Base-by-base conservation (phyloP, 2,888 invertebrate genomes). In the Tuta absoluta region DNA sequence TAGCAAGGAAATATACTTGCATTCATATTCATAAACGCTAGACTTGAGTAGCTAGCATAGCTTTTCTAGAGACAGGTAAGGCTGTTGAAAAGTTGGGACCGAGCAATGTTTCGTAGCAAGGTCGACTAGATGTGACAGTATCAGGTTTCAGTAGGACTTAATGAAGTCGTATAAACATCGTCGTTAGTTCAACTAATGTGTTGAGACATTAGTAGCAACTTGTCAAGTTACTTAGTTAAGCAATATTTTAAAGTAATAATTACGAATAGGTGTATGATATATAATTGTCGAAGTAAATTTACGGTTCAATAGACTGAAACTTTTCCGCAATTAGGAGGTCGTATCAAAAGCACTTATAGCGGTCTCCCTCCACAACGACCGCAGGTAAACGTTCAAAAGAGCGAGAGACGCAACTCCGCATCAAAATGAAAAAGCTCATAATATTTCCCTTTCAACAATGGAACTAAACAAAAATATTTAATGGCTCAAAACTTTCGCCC, bases 361-460 rank as follows among this genome's bases (percentile, higher is more conserved):
- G 77, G 68, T 81, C 81, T 77, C 80, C 77, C 74, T 82, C 79
- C 68, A 57, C 67, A 69, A 62, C 71, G 73, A 80, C 81, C 79
- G 69, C 81, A 82, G 71, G 70, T 62, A 71, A 66, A 71, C 68
- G 69, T 69, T 70, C 69, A 68, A 74, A 77, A 77, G 81, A 84
- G 81, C 77, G 79, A 85, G 83, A 80, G 78, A 78, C 75, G 75
- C 75, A 74, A 77, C 74, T 73, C 71, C 72, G 77, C 70, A 76
- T 77, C 75, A 78, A 83, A 86, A 85, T 82, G 85, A 87, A 89
- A 89, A 90, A 89, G 85, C 85, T 88, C 80, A 87, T 84, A 86
- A 86, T 86, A 86, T 89, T 90, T 89, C 86, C 85, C 86, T 87
- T 84, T 80, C 83, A 84, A 89, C 87, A 89, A 88, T 87, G 82